phyloP scores from a whole-genome alignment of 2,113 vertebrate genomes.

The Nettapus auritus region DNA sequence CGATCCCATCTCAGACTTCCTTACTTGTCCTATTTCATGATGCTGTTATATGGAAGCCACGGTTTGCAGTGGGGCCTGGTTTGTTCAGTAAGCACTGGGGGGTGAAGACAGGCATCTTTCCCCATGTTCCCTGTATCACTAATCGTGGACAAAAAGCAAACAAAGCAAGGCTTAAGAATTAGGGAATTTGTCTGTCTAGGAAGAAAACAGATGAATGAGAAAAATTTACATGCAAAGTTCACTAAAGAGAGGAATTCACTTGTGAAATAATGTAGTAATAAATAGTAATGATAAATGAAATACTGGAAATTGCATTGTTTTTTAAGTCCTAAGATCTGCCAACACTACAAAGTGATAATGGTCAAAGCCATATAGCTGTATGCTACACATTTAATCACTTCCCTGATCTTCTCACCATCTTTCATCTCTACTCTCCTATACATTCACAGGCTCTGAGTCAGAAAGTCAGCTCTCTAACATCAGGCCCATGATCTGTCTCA shows the following conservation, averaged over 20 bases:
- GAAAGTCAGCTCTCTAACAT: neutral
- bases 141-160: neutral
- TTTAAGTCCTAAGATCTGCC: neutral
- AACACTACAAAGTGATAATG: neutral
- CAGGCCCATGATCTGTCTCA: neutral
- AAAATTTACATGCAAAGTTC: neutral
- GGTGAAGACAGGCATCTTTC: neutral
- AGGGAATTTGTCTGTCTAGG: neutral
- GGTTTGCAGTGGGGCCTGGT: neutral
- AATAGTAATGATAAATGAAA: neutral
- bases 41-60: neutral
- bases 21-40: neutral
- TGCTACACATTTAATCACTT: neutral
- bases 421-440: neutral
- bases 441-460: neutral
- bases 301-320: too few relatives aligned
- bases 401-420: neutral
- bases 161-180: neutral
- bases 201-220: neutral
- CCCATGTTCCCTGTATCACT: neutral
- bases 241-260: neutral
- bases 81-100: constrained; percentile 15
- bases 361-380: neutral
- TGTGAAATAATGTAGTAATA: neutral
- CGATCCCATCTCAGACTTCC: neutral